Conservation (phyloP, 92 coral and sea anemone genomes). For the Epizoanthus scotinus region DNA sequence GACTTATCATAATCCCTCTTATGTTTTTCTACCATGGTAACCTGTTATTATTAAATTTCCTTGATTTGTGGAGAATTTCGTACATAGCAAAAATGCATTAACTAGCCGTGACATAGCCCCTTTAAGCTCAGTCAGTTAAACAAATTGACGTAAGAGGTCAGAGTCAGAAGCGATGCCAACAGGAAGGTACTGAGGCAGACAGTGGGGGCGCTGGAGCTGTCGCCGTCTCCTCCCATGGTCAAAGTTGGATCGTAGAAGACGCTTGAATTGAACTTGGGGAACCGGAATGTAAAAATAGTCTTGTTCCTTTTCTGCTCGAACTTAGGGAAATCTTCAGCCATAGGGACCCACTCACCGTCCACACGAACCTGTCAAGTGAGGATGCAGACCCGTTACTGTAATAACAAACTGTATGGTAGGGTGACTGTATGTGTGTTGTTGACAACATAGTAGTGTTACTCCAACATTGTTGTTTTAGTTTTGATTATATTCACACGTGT, state of each 20-base stretch:
- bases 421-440: no score
- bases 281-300: not conserved
- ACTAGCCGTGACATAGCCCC: no score
- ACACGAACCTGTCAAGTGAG: not conserved
- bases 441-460: no score
- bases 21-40: no score
- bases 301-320: not conserved
- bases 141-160: not conserved
- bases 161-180: not conserved
- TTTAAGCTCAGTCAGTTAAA: slow-evolving; percentile 26
- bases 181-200: not conserved
- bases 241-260: slow-evolving; percentile 22
- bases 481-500: no score
- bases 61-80: no score
- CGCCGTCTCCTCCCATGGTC: not conserved
- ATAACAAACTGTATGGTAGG: no score
- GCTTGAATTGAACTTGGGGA: slow-evolving; percentile 9
- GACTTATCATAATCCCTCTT: no score
- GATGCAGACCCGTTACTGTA: no score
- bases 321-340: slow-evolving; percentile 11
- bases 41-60: no score
- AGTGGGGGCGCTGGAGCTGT: not conserved
- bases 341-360: not conserved
- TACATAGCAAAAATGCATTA: no score
- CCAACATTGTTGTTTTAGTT: no score